Evolutionary conservation across 2,113 vertebrate genomes (phyloP).

Genomic region (Prionailurus viverrinus): DNA sequence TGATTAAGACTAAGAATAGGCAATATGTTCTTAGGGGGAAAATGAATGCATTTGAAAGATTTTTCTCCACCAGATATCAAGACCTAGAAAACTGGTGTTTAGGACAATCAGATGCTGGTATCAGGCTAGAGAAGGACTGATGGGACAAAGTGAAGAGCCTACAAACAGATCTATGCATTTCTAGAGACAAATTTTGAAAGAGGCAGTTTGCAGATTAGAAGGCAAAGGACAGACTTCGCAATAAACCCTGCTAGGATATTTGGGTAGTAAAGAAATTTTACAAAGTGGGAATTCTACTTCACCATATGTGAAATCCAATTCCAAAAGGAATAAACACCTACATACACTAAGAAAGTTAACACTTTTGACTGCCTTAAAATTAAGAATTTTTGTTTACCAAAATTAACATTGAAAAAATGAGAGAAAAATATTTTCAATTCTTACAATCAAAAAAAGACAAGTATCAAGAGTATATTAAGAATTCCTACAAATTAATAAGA

Average conservation of each 20-base stretch:
- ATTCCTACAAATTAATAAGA: background rate
- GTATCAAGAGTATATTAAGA: background rate
- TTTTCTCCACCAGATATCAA: background rate
- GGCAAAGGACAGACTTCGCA: background rate
- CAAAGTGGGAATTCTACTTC: background rate
- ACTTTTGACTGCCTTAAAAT: background rate
- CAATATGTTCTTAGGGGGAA: background rate
- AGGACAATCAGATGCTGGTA: background rate
- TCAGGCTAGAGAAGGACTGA: background rate
- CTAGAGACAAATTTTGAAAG: background rate
- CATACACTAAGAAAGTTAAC: background rate
- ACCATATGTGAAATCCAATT: background rate
- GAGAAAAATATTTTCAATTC: background rate
- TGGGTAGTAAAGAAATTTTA: background rate
- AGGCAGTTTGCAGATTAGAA: background rate
- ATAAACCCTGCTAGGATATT: background rate
- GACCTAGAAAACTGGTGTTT: background rate
- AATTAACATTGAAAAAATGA: background rate
- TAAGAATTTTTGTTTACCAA: background rate
- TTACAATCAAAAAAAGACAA: background rate
- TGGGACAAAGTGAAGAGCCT: background rate
- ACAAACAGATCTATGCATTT: background rate
- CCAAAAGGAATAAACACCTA: background rate
- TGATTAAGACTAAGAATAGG: background rate
- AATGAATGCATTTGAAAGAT: background rate